These are phyloP conservation scores for Tethea ocularis DNA, from an alignment of 2,888 invertebrate species.

Conservation along the genomic window DNA sequence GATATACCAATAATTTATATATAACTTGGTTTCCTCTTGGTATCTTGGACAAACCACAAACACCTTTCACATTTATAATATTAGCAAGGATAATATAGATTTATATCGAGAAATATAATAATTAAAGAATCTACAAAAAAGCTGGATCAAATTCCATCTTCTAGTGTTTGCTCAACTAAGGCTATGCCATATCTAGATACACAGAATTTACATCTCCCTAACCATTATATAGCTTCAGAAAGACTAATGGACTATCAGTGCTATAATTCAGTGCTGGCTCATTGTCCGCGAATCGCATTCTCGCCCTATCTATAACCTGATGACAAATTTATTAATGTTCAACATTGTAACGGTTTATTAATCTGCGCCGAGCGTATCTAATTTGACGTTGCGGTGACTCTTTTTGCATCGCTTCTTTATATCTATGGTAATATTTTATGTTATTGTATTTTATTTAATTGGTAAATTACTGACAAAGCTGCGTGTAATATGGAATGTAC, in stretches of 20 bases:
- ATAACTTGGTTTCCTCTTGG: no score
- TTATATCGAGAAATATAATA: no score
- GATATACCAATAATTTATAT: no score
- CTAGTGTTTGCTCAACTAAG: neutral
- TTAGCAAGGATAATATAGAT: no score
- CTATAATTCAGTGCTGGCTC: conserved; percentile 75
- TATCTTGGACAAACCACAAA: no score
- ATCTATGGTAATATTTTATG: conserved; percentile 5
- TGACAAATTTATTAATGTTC: conserved; percentile 82
- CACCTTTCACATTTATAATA: no score
- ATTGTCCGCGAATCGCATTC: conserved; percentile 77
- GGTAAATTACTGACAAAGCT: neutral
- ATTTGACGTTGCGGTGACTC: conserved; percentile 61
- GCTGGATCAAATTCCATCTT: neutral
- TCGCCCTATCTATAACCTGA: conserved; percentile 74
- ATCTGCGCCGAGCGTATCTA: conserved; percentile 56
- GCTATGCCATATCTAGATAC: conserved; percentile 54
- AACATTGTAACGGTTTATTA: conserved; percentile 71
- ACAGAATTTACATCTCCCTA: conserved; percentile 46
- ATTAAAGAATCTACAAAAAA: neutral
- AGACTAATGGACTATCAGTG: conserved; percentile 77
- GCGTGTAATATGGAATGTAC: neutral
- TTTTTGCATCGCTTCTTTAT: conserved; percentile 11
- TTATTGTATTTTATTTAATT: neutral
- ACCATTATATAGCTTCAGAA: conserved; percentile 74